Base-by-base conservation (phyloP, 2,888 invertebrate genomes). In the Drosophila robusta region DNA sequence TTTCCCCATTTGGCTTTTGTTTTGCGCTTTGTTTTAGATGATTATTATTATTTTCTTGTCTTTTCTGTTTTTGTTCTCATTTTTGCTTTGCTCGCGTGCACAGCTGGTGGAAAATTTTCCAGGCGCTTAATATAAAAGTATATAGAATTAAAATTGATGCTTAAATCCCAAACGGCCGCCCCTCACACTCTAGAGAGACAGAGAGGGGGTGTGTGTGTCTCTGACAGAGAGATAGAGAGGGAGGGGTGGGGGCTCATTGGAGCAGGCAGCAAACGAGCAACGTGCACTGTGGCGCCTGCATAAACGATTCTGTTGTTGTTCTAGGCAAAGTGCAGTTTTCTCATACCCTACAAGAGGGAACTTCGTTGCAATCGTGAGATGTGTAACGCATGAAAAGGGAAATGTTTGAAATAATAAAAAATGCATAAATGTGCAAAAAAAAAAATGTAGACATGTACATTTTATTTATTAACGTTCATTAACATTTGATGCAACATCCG, bases 61-160 rank as follows among this genome's bases (percentile, higher is more conserved):
- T 32, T 36, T 61, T 51, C 44, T 70, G 63, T 66, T 78, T 70
- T 64, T 54, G 36, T 56, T 56, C 42, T 34, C 24, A 54, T 60
- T 60, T 56, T 42, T 39, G 34, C 50, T 47, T 29, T 51, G 42
- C 69, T 81, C 67, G 78, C 78, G 77, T 80, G 78, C 78, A 67
- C 75, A 80, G 67, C 80, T 86, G 69, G 75, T 88, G 88, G 88
- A 86, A 85, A 88, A 86, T 88, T 86, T 86, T 83, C 88, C 75
- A 85, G 57, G 57, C 58, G 70, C 70, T 78, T 75, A 69, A 74
- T 72, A 66, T 38, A 62, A 51, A 81, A 82, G 71, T 81, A 64
- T 70, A 80, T 78, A 72, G 73, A 85, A 80, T 75, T 74, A 77
- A 83, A 86, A 83, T 75, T 80, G 80, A 80, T 84, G 76, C 64